Percentiles rank a stretch among this genome's conserved stretches.
Evolutionary conservation across 2,113 vertebrate species (phyloP).

Genomic region (Notechis scutatus): DNA sequence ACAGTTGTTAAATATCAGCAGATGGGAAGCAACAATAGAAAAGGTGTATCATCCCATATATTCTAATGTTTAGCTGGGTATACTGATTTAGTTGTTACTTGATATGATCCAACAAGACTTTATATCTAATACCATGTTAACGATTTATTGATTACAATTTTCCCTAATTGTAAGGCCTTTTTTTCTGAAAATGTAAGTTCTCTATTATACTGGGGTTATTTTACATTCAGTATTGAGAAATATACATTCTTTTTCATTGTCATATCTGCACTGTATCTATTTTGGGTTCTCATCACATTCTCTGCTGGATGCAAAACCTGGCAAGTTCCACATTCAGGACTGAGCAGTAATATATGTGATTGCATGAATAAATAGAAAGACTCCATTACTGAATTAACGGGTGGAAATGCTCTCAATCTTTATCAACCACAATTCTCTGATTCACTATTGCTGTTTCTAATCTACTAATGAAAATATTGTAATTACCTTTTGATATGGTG

Average conservation of each 20-base stretch:
- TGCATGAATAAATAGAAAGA: not conserved
- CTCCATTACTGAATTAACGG: not conserved
- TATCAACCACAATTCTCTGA: not conserved
- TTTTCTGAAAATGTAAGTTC: not conserved
- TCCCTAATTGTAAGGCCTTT: not conserved
- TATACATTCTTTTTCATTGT: not conserved
- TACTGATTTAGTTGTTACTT: not conserved
- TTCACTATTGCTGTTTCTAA: not conserved
- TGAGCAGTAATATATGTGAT: not conserved
- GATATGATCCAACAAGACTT: not conserved
- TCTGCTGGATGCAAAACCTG: not conserved
- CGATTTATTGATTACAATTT: not conserved
- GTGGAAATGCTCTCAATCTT: not conserved
- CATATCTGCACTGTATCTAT: not conserved
- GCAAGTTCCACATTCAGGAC: not conserved
- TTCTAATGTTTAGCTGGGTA: not conserved
- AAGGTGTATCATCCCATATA: not conserved
- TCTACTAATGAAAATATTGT: not conserved
- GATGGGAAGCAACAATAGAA: not conserved
- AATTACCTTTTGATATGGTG: not conserved
- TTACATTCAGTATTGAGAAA: not conserved
- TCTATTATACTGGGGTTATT: not conserved
- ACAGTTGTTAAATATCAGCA: not conserved
- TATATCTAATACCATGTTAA: not conserved
- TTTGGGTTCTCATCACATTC: not conserved